Conservation (phyloP, 2,113 vertebrate species). For the Atractosteus spatula region DNA sequence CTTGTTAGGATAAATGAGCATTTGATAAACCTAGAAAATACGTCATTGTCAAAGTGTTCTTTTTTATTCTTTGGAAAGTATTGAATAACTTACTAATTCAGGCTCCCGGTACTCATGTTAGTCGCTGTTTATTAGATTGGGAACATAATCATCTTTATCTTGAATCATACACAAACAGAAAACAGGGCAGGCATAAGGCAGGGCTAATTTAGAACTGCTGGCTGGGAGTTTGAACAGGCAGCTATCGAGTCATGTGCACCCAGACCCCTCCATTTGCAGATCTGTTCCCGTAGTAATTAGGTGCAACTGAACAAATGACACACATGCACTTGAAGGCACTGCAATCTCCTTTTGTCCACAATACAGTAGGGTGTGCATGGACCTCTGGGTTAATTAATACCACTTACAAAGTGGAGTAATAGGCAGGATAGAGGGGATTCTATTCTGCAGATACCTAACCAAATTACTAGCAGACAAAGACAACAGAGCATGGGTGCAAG, state of each 20-base stretch:
- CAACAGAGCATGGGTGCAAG: constrained; percentile 48
- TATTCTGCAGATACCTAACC: constrained; percentile 63
- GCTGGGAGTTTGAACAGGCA: not conserved
- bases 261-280: constrained; percentile 17
- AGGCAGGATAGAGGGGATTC: constrained; percentile 51
- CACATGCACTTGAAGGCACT: constrained; percentile 31
- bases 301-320: constrained; percentile 34
- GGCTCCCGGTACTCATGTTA: too few species aligned
- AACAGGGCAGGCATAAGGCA: too few species aligned
- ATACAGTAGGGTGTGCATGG: constrained; percentile 41
- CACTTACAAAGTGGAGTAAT: constrained; percentile 56
- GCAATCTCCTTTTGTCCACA: constrained; percentile 35
- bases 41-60: too few species aligned
- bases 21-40: too few species aligned
- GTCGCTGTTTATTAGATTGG: too few species aligned
- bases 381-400: constrained; percentile 58
- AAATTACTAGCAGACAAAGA: constrained; percentile 67
- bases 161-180: too few species aligned
- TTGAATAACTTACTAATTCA: too few species aligned
- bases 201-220: too few species aligned
- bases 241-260: not conserved
- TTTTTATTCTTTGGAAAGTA: too few species aligned
- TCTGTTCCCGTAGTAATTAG: constrained; percentile 41
- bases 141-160: too few species aligned
- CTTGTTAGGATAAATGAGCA: too few species aligned